Conservation (phyloP, 2,797 vertebrate species). For the Syncerus caffer region DNA sequence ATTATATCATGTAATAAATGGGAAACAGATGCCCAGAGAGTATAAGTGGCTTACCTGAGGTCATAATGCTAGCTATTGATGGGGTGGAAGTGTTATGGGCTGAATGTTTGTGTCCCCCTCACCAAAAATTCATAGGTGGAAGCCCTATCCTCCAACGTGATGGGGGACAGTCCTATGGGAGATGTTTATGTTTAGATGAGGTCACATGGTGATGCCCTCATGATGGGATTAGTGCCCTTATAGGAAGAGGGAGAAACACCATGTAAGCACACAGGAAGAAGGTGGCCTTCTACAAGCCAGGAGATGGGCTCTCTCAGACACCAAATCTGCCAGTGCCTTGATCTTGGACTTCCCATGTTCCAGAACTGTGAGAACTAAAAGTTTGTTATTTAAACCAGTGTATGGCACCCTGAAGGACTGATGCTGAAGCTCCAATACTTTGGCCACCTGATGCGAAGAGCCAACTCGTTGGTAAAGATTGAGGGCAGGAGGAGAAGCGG, state of each 20-base stretch:
- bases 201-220: background rate
- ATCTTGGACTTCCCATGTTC: background rate
- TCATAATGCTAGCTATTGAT: background rate
- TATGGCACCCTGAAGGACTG: no score
- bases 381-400: background rate
- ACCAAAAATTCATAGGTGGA: background rate
- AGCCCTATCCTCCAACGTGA: background rate
- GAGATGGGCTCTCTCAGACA: background rate
- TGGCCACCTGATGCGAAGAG: background rate
- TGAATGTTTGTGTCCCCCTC: background rate
- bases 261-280: background rate
- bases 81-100: background rate
- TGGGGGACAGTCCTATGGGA: background rate
- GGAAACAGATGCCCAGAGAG: background rate
- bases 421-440: background rate
- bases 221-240: background rate
- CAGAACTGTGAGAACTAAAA: background rate
- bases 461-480: background rate
- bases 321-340: background rate
- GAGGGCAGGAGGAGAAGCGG: background rate
- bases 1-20: background rate
- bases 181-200: background rate
- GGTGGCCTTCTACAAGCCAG: background rate
- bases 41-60: background rate
- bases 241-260: background rate